Percentiles rank a stretch among this genome's conserved stretches.
Evolutionary conservation across 2,888 invertebrate species (phyloP).

Genomic region (Bedellia somnulentella): DNA sequence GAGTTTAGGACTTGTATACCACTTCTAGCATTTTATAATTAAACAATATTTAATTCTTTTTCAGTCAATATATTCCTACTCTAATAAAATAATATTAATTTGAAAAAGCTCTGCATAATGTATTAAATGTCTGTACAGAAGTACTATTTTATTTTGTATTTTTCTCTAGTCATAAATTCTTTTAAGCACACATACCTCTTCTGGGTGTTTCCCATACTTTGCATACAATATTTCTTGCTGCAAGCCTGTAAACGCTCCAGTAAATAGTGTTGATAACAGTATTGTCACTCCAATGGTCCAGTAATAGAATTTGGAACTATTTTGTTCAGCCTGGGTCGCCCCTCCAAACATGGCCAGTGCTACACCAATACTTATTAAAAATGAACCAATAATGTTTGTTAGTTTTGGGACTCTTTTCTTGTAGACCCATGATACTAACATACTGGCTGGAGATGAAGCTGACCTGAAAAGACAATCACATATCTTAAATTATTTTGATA

Average conservation of each 20-base stretch:
- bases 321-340: conserved; percentile 28
- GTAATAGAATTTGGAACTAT: conserved; percentile 26
- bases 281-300: conserved; percentile 44
- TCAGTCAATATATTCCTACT: too few relatives aligned
- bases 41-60: too few relatives aligned
- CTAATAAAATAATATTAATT: too few relatives aligned
- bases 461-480: conserved; percentile 23
- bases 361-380: conserved; percentile 38
- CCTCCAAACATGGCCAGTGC: conserved; percentile 42
- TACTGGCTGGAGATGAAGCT: conserved; percentile 45
- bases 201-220: conserved; percentile 45
- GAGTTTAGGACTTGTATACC: too few relatives aligned
- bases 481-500: background rate
- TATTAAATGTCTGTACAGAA: too few relatives aligned
- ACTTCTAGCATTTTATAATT: too few relatives aligned
- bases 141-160: too few relatives aligned
- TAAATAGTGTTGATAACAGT: conserved; percentile 28
- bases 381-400: conserved; percentile 32
- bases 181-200: conserved; percentile 42
- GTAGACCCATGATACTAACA: conserved; percentile 38
- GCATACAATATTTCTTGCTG: conserved; percentile 43
- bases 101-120: too few relatives aligned
- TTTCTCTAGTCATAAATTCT: too few relatives aligned
- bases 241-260: conserved; percentile 42
- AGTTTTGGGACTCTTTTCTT: conserved; percentile 30